Evolutionary conservation across 1,140 invertebrate genomes (phyloP).

Genomic region (Dendrolimus punctatus): DNA sequence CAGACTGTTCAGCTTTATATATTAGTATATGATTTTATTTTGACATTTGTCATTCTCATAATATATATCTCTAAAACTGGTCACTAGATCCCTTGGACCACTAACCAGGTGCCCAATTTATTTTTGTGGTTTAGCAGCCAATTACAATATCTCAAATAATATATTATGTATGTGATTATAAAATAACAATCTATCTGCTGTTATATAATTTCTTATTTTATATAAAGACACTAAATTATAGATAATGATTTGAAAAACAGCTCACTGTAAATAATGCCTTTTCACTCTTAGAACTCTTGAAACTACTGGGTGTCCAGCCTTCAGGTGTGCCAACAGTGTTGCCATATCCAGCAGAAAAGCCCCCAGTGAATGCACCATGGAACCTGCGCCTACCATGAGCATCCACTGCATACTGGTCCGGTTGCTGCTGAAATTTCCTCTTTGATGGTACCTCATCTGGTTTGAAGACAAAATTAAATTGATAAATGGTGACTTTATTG

Average conservation of each 20-base stretch:
- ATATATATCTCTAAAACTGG: too few relatives aligned
- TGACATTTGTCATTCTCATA: too few relatives aligned
- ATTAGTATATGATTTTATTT: too few relatives aligned
- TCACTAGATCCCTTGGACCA: too few relatives aligned
- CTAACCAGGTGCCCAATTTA: too few relatives aligned
- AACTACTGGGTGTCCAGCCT: conserved; percentile 94
- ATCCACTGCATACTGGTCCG: conserved; percentile 92
- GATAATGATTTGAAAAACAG: not conserved
- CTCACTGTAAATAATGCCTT: conserved; percentile 70
- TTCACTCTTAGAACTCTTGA: conserved; percentile 89
- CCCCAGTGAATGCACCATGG: conserved; percentile 99
- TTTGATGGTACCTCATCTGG: conserved; percentile 85
- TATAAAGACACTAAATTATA: too few relatives aligned
- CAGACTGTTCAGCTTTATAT: too few relatives aligned
- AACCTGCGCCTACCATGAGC: conserved; percentile 92
- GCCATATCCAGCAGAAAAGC: conserved; percentile 98
- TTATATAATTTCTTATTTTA: too few relatives aligned
- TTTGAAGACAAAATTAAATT: not conserved
- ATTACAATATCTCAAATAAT: too few relatives aligned
- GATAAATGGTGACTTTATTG: not conserved
- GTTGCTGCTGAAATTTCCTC: conserved; percentile 84
- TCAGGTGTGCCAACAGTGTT: conserved; percentile 97
- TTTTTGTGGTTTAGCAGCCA: too few relatives aligned
- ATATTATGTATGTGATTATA: too few relatives aligned
- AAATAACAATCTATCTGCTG: too few relatives aligned